A percentile compares a stretch with the other conserved stretches of the same genome.
Evolutionary conservation across 2,113 vertebrate species (phyloP).

Genomic region (Hypocryptadius cinnamomeus): DNA sequence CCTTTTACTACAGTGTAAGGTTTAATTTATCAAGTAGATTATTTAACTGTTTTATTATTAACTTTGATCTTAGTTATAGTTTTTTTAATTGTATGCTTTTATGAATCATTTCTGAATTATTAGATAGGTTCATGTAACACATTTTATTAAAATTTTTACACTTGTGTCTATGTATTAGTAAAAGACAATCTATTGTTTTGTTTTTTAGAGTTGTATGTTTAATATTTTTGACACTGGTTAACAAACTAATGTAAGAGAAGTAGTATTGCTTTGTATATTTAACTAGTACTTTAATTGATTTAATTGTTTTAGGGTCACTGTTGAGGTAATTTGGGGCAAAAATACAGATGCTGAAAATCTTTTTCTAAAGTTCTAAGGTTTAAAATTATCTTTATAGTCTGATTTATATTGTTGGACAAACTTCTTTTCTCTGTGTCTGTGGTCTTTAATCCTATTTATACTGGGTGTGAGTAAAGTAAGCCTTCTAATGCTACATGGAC

Average conservation of each 20-base stretch:
- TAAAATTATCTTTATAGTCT: neutral
- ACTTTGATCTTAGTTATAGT: neutral
- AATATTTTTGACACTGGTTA: neutral
- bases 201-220: neutral
- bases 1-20: neutral
- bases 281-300: neutral
- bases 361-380: neutral
- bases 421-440: neutral
- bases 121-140: neutral
- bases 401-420: neutral
- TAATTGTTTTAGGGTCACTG: neutral
- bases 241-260: neutral
- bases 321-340: neutral
- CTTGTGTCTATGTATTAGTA: neutral
- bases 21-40: neutral
- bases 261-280: neutral
- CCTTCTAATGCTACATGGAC: neutral
- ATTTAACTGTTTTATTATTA: neutral
- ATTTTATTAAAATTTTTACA: neutral
- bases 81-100: neutral
- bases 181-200: neutral
- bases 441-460: neutral
- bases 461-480: neutral
- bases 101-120: neutral
- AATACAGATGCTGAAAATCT: neutral